A percentile compares a stretch with the other conserved stretches of the same genome.
Evolutionary conservation across 2,113 vertebrate species (phyloP).

Genomic region (Phaethon lepturus): DNA sequence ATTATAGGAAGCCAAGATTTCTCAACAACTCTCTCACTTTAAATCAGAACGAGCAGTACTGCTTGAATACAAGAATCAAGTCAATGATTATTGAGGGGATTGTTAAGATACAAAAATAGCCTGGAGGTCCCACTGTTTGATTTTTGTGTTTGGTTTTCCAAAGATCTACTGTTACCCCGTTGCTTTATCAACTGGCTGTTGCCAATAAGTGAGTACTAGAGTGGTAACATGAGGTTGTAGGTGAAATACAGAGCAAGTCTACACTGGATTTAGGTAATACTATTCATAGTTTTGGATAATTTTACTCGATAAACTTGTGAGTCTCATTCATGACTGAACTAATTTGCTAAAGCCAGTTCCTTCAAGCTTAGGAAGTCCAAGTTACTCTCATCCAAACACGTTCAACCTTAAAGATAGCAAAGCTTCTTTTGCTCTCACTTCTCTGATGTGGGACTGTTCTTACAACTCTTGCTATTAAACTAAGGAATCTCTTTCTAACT

Average conservation of each 20-base stretch:
- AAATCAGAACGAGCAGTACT: not conserved
- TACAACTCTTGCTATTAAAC: not conserved
- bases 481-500: not conserved
- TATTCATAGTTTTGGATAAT: not conserved
- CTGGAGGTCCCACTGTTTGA: not conserved
- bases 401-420: not conserved
- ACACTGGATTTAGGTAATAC: not conserved
- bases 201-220: no score
- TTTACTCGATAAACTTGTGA: not conserved
- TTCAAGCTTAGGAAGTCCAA: not conserved
- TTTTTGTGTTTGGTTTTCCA: not conserved
- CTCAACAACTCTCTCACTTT: not conserved
- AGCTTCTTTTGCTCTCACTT: not conserved
- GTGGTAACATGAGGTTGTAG: not conserved
- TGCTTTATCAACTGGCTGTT: not conserved
- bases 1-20: slow-evolving; percentile 17
- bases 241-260: not conserved
- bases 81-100: not conserved
- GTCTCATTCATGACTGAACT: not conserved
- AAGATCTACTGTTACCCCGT: not conserved
- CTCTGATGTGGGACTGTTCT: not conserved
- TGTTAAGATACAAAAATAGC: not conserved
- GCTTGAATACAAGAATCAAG: not conserved
- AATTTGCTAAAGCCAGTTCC: not conserved
- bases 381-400: not conserved